phyloP scores from a whole-genome alignment of 2,888 invertebrate genomes.

The Zaprionus bogoriensis region DNA sequence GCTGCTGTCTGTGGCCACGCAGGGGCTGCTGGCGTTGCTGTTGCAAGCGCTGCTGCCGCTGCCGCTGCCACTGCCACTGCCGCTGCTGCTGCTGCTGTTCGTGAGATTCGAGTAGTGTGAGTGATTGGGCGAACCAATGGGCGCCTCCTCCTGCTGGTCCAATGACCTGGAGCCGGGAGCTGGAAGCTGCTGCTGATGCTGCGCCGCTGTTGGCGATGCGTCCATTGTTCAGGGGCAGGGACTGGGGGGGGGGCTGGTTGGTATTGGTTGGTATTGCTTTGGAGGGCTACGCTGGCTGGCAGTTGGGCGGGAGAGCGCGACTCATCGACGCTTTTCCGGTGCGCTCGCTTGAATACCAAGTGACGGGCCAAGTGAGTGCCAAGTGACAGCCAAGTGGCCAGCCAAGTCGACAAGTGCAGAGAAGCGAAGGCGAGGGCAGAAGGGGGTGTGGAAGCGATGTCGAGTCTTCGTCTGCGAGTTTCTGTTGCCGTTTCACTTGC shows the following conservation, averaged over 20 bases:
- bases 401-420: too few relatives aligned
- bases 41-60: conserved; percentile 41
- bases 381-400: conserved; percentile 59
- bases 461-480: too few relatives aligned
- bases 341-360: conserved; percentile 54
- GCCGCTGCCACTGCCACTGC: conserved; percentile 47
- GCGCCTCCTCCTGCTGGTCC: conserved; percentile 65
- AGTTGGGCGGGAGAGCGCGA: conserved; percentile 27
- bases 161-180: conserved; percentile 66
- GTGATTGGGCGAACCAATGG: conserved; percentile 62
- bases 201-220: conserved; percentile 33
- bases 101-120: conserved; percentile 77
- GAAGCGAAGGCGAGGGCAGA: too few relatives aligned
- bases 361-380: conserved; percentile 56
- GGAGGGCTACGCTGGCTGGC: not conserved
- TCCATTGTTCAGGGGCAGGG: conserved; percentile 45
- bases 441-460: conserved; percentile 8
- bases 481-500: conserved; percentile 9
- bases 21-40: conserved; percentile 54
- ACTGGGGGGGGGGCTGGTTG: not conserved
- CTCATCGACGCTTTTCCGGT: conserved; percentile 75
- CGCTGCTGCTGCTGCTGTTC: conserved; percentile 55
- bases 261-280: not conserved
- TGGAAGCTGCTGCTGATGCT: conserved; percentile 21
- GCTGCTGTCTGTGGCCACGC: conserved; percentile 47